These are phyloP conservation scores for Bothrops alternatus DNA, from an alignment of 2,797 vertebrate genomes.

Conservation along the genomic window DNA sequence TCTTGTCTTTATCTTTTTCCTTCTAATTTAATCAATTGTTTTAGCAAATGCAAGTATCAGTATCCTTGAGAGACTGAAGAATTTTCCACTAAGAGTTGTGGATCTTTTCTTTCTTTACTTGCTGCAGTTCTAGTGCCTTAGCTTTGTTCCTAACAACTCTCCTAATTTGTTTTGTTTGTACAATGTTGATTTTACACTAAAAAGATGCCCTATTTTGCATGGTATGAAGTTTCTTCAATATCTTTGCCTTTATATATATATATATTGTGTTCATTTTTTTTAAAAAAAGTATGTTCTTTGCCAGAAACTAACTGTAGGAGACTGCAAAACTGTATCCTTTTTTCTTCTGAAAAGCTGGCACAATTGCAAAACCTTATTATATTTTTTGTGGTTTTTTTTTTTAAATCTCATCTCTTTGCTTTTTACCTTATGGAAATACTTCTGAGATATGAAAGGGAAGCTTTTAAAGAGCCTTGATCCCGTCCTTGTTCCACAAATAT, in stretches of 20 bases:
- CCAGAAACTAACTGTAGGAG: constrained; percentile 10
- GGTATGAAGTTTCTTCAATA: constrained; percentile 37
- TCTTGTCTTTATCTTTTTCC: constrained; percentile 41
- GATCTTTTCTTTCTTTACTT: constrained; percentile 55
- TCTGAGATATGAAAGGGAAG: constrained; percentile 35
- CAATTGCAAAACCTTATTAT: neutral
- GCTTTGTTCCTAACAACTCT: constrained; percentile 61
- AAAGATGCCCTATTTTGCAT: constrained; percentile 35
- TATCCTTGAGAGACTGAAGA: constrained; percentile 33
- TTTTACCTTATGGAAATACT: neutral
- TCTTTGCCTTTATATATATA: constrained; percentile 4
- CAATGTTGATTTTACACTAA: constrained; percentile 11
- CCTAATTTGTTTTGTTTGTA: constrained; percentile 42
- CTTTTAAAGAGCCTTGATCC: constrained; percentile 6
- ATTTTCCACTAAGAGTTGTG: constrained; percentile 40
- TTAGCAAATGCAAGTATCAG: constrained; percentile 23
- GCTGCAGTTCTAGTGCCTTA: constrained; percentile 76
- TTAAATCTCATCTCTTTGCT: neutral
- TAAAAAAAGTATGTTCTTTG: constrained; percentile 13
- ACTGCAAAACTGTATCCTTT: neutral
- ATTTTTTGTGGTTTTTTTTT: neutral
- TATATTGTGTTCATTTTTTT: constrained; percentile 20
- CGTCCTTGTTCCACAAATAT: neutral
- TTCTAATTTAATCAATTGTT: constrained; percentile 34
- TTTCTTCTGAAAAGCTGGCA: neutral